phyloP scores from a whole-genome alignment of 2,113 vertebrate species.

The Salminus brasiliensis region DNA sequence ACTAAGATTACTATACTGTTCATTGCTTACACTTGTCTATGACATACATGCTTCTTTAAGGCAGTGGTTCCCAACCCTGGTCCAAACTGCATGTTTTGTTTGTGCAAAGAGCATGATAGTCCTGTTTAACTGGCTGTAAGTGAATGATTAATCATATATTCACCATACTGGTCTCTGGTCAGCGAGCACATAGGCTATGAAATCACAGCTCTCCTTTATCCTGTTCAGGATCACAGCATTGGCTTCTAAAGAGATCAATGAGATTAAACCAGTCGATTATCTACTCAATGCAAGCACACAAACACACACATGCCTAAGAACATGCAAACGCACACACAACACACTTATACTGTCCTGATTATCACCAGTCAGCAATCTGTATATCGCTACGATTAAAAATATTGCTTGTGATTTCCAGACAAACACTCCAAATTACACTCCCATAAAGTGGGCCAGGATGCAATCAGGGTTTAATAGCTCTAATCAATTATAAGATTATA shows the following conservation, averaged over 20 bases:
- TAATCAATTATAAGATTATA: not conserved
- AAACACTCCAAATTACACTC: not conserved
- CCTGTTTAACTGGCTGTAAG: too few relatives aligned
- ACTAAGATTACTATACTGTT: too few relatives aligned
- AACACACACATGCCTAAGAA: not conserved
- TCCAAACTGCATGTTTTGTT: too few relatives aligned
- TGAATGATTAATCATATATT: not conserved
- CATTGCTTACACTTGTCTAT: too few relatives aligned
- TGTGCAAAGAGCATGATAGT: too few relatives aligned
- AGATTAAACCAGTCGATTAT: not conserved
- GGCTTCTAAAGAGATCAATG: slow-evolving; percentile 11
- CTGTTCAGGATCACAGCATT: not conserved
- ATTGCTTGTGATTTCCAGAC: not conserved
- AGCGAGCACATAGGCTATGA: not conserved
- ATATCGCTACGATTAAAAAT: not conserved
- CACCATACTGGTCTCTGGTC: not conserved
- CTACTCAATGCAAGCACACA: not conserved
- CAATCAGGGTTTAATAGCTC: not conserved
- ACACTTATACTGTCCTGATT: not conserved
- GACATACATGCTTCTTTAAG: too few relatives aligned
- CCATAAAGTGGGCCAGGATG: not conserved
- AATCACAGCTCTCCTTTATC: not conserved
- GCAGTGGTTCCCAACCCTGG: too few relatives aligned
- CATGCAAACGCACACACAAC: not conserved
- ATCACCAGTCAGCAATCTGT: not conserved